phyloP scores from a whole-genome alignment of 2,797 vertebrate genomes.

The Eupleurogrammus muticus region DNA sequence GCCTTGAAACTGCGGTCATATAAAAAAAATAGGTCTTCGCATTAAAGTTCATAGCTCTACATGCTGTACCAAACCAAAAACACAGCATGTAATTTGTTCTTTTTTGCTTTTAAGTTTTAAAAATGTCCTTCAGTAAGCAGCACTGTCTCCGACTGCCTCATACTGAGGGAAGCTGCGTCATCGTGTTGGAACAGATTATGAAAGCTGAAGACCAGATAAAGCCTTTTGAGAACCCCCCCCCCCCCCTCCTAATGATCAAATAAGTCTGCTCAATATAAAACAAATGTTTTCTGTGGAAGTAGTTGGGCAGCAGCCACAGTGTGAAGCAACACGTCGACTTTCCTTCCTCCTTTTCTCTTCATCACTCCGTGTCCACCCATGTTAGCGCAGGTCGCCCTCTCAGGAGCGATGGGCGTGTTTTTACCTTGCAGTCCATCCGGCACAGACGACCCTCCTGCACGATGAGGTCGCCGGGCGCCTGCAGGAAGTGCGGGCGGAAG shows the following conservation, averaged over 20 bases:
- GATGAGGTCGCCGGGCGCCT: conserved; percentile 97
- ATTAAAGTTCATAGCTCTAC: conserved; percentile 31
- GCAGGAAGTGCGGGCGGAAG: conserved; percentile 98
- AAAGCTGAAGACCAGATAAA: too few relatives aligned
- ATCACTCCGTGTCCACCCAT: background rate
- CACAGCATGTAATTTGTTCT: conserved; percentile 36
- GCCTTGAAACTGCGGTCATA: conserved; percentile 4
- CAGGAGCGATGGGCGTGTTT: conserved; percentile 7
- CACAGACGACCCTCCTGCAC: conserved; percentile 97
- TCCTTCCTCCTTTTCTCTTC: background rate
- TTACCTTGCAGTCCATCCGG: conserved; percentile 99
- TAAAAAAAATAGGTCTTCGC: conserved; percentile 2
- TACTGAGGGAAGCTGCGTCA: background rate
- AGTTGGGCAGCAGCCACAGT: too few relatives aligned
- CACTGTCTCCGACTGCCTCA: background rate
- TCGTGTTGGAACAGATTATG: too few relatives aligned
- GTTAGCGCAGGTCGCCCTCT: background rate
- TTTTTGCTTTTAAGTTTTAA: conserved; percentile 31
- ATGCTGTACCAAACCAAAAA: conserved; percentile 17
- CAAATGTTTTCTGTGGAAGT: too few relatives aligned
- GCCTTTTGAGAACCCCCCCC: too few relatives aligned
- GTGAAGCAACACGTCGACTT: too few relatives aligned
- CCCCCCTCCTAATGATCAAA: background rate
- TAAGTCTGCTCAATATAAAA: too few relatives aligned
- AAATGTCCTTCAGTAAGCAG: background rate